Base-by-base conservation (phyloP, 2,888 invertebrate genomes). In the Prosapia bicincta region DNA sequence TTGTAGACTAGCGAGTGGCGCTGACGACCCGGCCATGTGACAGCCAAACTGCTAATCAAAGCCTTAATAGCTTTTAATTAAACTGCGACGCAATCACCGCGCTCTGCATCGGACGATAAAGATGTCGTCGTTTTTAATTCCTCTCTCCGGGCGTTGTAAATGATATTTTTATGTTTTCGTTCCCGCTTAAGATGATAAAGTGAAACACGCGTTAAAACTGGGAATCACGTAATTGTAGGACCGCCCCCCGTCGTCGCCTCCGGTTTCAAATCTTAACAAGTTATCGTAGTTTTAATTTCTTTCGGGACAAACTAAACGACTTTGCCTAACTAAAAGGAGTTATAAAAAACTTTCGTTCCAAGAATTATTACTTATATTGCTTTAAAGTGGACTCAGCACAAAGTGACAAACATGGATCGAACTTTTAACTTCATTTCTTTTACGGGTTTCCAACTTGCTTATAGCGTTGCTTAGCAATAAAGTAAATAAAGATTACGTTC, bases 61-160 rank as follows among this genome's bases (percentile, higher is more conserved):
- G 74, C 76, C 66, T 76, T 76, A 76, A 76, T 76, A 30, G 76
- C 71, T 76, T 76, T 76, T 76, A 76, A 76, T 76, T 76, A 76
- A 76, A 74, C 72, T 26, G 69, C 69, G 67, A 69, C 76, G 66
- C 24, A 30, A 69, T 28, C 76, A 54, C 54, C 26, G 66, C 75
- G 10, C 25, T 20, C 71, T 15, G 67, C 75, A 69, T 74, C 74
- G 65, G 20, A 66, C 74, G 65, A 69, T 74, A 74, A 74, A 74
- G 74, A 74, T 74, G 74, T 74, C 74, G 74, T 28, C 74, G 66
- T 74, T 74, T 74, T 74, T 74, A 74, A 74, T 69, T 74, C 74
- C 69, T 73, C 24, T 26, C 65, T 15, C 68, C 38, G 69, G 69
- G 74, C 69, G 74, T 54, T 69, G 69, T 28, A 66, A 74, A 74